A percentile compares a stretch with the other conserved stretches of the same genome.
These are phyloP conservation scores for Cyanoramphus novaezelandiae DNA, from an alignment of 2,113 vertebrate species.

Conservation along the genomic window DNA sequence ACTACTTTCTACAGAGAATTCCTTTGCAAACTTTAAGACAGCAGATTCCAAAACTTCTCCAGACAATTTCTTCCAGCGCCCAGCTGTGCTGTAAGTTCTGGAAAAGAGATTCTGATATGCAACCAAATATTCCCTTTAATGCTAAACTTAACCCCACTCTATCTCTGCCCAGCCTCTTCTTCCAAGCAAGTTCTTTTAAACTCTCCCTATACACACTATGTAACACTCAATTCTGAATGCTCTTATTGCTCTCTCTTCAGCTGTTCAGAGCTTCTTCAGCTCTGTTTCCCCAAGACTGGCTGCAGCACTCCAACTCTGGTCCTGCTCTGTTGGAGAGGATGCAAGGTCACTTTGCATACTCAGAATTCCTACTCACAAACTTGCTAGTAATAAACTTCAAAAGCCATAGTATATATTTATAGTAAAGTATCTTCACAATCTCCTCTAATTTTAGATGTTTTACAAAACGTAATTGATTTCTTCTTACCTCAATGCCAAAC, in stretches of 20 bases:
- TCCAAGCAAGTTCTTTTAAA: not conserved
- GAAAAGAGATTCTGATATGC: not conserved
- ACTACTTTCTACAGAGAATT: not conserved
- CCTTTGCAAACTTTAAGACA: not conserved
- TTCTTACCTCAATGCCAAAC: constrained; percentile 91
- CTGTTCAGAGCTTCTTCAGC: not conserved
- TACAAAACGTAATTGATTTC: not conserved
- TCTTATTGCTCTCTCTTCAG: not conserved
- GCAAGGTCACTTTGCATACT: not conserved
- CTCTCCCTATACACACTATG: not conserved
- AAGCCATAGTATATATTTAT: not conserved
- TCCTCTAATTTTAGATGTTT: not conserved
- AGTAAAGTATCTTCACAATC: not conserved
- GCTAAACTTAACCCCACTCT: not conserved
- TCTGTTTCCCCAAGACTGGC: not conserved
- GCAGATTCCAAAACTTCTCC: not conserved
- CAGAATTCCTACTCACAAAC: not conserved
- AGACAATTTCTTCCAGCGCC: not conserved
- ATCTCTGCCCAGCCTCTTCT: not conserved
- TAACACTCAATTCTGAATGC: not conserved
- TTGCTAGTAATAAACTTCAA: not conserved
- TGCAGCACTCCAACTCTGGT: not conserved
- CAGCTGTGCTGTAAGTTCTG: not conserved
- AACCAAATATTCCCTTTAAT: not conserved
- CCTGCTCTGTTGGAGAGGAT: not conserved